These are phyloP conservation scores for Cepaea hortensis DNA, from an alignment of 2,888 invertebrate genomes.

Conservation along the genomic window DNA sequence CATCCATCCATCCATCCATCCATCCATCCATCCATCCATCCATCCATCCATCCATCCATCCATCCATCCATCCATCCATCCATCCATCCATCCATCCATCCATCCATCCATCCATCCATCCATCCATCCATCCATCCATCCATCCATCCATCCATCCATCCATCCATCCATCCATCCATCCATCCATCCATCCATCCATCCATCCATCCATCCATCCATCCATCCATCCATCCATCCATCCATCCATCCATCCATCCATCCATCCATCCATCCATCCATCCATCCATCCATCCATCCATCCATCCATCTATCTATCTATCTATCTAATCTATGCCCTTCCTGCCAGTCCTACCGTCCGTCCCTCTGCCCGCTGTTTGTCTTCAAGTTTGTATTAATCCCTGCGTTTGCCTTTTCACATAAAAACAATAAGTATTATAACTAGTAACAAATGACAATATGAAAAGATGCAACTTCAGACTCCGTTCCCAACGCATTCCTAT, in stretches of 20 bases:
- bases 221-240: neutral
- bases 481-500: too few relatives aligned
- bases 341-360: neutral
- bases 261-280: too few relatives aligned
- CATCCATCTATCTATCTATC: neutral
- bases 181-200: conserved; percentile 29
- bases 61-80: conserved; percentile 23
- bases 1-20: too few relatives aligned
- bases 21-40: neutral
- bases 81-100: neutral
- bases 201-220: conserved; percentile 23
- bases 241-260: neutral
- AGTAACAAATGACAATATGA: too few relatives aligned
- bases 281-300: too few relatives aligned
- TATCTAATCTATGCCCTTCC: neutral
- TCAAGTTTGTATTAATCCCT: neutral
- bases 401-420: too few relatives aligned
- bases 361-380: neutral
- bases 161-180: neutral
- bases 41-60: conserved; percentile 29
- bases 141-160: too few relatives aligned
- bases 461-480: too few relatives aligned
- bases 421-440: too few relatives aligned
- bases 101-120: neutral
- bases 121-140: too few relatives aligned